Base-by-base conservation (phyloP, 1,140 invertebrate species). In the Harlomillsia oculata region DNA sequence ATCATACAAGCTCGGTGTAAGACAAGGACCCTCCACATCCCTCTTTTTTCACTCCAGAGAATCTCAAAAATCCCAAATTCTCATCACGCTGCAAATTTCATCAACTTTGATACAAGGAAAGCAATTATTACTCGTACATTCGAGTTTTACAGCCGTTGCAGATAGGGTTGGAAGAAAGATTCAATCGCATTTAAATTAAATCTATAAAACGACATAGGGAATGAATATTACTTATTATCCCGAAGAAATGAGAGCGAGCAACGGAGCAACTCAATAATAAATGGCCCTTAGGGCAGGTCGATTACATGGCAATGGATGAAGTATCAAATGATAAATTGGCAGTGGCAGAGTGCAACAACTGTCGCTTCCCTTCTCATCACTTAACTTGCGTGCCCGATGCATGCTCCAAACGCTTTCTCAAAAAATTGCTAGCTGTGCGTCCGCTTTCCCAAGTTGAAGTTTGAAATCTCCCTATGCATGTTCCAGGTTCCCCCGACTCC, bases 231-330 rank as follows among this genome's bases (percentile, higher is more conserved):
- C n/a, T n/a, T n/a, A n/a, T n/a, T n/a, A n/a, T n/a, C n/a, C n/a
- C n/a, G n/a, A n/a, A n/a, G n/a, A n/a, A n/a, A n/a, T n/a, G n/a
- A n/a, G n/a, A n/a, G n/a, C n/a, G n/a, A n/a, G n/a, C n/a, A n/a
- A n/a, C n/a, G n/a, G n/a, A n/a, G n/a, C n/a, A 43, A 53, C 39
- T 53, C 39, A 54, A 45, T 54, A 54, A 54, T 54, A 54, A 54
- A 54, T 54, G 14, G 52, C 28, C 51, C 39, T 30, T 20, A 53
- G 51, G 51, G 30, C 29, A 51, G 32, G 13, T 51, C 20, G 13
- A 32, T 26, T 43, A 32, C 34, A 52, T n/a, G n/a, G n/a, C n/a
- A n/a, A n/a, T n/a, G n/a, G n/a, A 48, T 32, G 13, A 32, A 45
- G 18, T 16, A 21, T 34, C 48, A 36, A 45, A 59, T 59, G 56